Evolutionary conservation across 1,140 invertebrate species (phyloP), one percentile per base, ranked within the genome.

Genomic region (Scaptomyza graminum): DNA sequence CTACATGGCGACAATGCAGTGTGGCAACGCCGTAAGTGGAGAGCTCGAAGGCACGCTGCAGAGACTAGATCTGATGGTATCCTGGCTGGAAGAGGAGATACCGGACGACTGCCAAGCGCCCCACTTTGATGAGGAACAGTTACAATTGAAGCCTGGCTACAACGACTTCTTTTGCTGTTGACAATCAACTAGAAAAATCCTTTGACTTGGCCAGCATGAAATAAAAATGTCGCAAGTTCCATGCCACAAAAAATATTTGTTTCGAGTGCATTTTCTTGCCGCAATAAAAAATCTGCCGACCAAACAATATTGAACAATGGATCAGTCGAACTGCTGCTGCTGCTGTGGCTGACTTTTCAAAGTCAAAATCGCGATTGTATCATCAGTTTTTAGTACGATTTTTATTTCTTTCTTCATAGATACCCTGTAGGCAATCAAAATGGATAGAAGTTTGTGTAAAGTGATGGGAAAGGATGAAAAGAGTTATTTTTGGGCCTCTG

Each of bases 281-380:
- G 12, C 37, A 79, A 87, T 79, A 72, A 74, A 76, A 72, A 85
- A 85, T 85, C 81, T 72, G 78, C 51, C 16, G 34, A 43, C 55
- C 60, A 50, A 59, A 55, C 15, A 62, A 61, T 73, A 88, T 89
- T 76, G 79, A 89, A 88, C 83, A 88, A 88, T 88, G 73, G 76
- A 71, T 76, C 67, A 69, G 39, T 39, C 34, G 51, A 22, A 16
- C 34, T 34, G 79, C 47, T 15, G 52, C 5, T 1, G 57, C 50
- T 52, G 56, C 55, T 43, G 43, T 47, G 28, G 64, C 78, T 83
- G 79, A 88, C 84, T 88, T 88, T 88, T 88, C 84, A 88, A 88
- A 88, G 84, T 88, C 84, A 88, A 88, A 88, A 88, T 71, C 84
- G 84, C 84, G 84, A 88, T 88, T 88, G 84, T 88, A 88, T 88